These are phyloP conservation scores for Epizoanthus ramosus DNA, from an alignment of 92 coral and sea anemone species.

Conservation along the genomic window DNA sequence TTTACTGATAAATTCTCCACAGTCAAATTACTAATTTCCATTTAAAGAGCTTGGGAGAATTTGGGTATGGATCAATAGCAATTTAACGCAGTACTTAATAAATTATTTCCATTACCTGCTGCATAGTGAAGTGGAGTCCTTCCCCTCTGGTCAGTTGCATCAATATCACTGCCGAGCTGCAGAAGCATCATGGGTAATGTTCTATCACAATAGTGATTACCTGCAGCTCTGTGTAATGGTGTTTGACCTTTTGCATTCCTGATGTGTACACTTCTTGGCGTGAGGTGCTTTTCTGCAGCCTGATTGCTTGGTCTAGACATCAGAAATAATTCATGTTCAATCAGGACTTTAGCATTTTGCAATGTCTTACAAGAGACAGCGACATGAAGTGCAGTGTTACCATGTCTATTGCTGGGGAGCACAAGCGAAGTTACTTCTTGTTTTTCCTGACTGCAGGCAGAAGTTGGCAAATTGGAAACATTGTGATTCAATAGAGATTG, in stretches of 20 bases:
- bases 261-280: neutral
- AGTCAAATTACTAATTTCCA: neutral
- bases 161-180: neutral
- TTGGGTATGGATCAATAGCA: too few species aligned
- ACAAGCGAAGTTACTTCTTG: neutral
- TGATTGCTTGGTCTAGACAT: neutral
- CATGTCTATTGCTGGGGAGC: too few species aligned
- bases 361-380: neutral
- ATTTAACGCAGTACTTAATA: too few species aligned
- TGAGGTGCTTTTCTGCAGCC: neutral
- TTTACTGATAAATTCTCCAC: neutral
- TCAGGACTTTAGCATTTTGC: neutral
- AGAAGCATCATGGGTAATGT: neutral
- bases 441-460: neutral
- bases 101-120: neutral
- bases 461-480: neutral
- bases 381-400: neutral
- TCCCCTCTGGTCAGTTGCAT: slow-evolving; percentile 19
- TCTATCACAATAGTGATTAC: neutral
- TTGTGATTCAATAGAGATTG: neutral
- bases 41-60: neutral
- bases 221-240: neutral
- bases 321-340: neutral
- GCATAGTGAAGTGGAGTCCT: slow-evolving; percentile 6
- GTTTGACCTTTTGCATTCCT: neutral